These are phyloP conservation scores for Deladenus siricidicola DNA, from an alignment of 2,888 invertebrate species.

Conservation along the genomic window DNA sequence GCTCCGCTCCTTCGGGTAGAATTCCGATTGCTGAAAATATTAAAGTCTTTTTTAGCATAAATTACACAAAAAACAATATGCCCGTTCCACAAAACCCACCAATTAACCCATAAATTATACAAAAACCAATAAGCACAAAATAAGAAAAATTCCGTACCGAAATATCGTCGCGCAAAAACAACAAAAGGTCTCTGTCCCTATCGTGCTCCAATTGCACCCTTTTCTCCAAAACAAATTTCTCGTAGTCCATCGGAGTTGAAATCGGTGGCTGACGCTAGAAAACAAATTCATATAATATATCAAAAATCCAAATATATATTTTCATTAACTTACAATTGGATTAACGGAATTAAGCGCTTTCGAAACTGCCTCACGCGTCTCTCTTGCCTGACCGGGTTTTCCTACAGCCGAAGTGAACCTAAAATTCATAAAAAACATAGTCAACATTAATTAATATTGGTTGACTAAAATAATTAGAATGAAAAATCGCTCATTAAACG, in stretches of 20 bases:
- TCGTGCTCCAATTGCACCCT: conserved; percentile 49
- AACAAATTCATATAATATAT: not conserved
- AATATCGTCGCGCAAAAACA: conserved; percentile 51
- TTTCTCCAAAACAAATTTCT: conserved; percentile 46
- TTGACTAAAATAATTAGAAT: no score
- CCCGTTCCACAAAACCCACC: no score
- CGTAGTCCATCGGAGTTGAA: conserved; percentile 46
- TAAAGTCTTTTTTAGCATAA: conserved; percentile 9
- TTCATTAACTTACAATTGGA: conserved; percentile 30
- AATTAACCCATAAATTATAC: no score
- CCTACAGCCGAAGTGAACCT: conserved; percentile 50
- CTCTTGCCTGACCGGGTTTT: conserved; percentile 44
- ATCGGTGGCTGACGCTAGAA: conserved; percentile 45
- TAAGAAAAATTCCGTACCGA: no score
- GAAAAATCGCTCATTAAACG: no score
- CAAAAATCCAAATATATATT: not conserved
- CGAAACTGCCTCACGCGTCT: conserved; percentile 47
- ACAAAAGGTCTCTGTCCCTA: conserved; percentile 43
- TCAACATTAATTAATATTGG: not conserved
- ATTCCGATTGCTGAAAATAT: conserved; percentile 28
- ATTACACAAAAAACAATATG: no score
- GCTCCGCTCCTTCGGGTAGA: conserved; percentile 28
- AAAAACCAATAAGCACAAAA: no score
- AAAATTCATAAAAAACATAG: conserved; percentile 10
- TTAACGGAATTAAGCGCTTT: conserved; percentile 41